These are phyloP conservation scores for Struthio camelus DNA, from an alignment of 2,113 vertebrate genomes.

Conservation along the genomic window DNA sequence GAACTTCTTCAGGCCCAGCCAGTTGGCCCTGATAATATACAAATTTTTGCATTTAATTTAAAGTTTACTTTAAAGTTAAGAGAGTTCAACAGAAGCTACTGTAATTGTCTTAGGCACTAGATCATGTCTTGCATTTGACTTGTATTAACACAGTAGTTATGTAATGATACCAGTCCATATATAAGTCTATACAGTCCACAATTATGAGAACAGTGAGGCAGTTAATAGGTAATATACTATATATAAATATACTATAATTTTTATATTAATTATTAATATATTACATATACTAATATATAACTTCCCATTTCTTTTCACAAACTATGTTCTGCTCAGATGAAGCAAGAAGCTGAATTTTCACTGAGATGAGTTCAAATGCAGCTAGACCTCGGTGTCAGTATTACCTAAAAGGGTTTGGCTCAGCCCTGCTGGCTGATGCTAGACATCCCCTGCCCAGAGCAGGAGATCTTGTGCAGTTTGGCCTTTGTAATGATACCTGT, in stretches of 20 bases:
- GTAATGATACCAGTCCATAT: background rate
- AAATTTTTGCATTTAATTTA: background rate
- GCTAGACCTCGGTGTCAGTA: background rate
- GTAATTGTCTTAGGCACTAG: background rate
- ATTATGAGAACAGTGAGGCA: background rate
- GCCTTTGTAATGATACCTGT: background rate
- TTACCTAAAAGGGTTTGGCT: background rate
- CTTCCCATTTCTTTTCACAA: background rate
- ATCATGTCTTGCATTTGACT: background rate
- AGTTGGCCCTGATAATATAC: background rate
- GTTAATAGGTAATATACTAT: background rate
- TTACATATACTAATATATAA: too few species aligned
- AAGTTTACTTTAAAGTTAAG: background rate
- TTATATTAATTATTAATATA: too few species aligned
- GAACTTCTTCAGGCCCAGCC: background rate
- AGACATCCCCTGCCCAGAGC: background rate
- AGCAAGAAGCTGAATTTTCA: background rate
- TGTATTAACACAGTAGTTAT: background rate
- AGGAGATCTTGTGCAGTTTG: background rate
- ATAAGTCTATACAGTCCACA: background rate
- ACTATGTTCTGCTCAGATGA: fast-evolving
- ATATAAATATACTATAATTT: too few species aligned
- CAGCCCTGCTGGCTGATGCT: background rate
- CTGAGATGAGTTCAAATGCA: background rate
- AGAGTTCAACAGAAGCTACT: background rate